Percentiles rank a stretch among this genome's conserved stretches.
Evolutionary conservation across 2,797 vertebrate genomes (phyloP).

Genomic region (Cuniculus paca): DNA sequence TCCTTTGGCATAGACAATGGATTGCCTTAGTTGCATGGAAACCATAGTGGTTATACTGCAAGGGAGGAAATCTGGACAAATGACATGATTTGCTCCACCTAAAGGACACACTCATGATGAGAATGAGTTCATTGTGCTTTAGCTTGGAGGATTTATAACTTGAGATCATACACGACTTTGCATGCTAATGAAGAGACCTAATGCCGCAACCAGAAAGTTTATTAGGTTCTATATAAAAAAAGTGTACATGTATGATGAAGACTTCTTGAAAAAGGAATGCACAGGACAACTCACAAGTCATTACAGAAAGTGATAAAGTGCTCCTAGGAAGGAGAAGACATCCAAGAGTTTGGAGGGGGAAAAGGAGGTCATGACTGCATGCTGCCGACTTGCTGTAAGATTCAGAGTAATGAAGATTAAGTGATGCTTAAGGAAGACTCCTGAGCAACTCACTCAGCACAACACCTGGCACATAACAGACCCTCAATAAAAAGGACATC

Average conservation of each 20-base stretch:
- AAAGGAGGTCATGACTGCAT: too few relatives aligned
- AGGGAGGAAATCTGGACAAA: conserved; percentile 58
- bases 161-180: neutral
- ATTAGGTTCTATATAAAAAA: conserved; percentile 8
- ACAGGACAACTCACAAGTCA: neutral
- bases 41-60: conserved; percentile 18
- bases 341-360: neutral
- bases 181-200: neutral
- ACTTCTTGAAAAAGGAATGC: neutral
- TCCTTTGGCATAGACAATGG: conserved; percentile 59
- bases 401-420: neutral
- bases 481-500: neutral
- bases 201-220: neutral
- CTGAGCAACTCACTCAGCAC: neutral
- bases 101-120: conserved; percentile 42
- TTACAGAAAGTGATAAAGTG: neutral
- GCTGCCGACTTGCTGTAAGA: neutral
- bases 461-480: neutral
- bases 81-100: neutral
- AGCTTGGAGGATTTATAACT: neutral
- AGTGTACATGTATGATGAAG: neutral
- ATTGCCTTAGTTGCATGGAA: conserved; percentile 68
- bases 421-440: neutral
- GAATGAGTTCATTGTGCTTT: neutral
- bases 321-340: neutral